Base-by-base conservation (phyloP, 2,113 vertebrate species). In the Crypturellus undulatus region DNA sequence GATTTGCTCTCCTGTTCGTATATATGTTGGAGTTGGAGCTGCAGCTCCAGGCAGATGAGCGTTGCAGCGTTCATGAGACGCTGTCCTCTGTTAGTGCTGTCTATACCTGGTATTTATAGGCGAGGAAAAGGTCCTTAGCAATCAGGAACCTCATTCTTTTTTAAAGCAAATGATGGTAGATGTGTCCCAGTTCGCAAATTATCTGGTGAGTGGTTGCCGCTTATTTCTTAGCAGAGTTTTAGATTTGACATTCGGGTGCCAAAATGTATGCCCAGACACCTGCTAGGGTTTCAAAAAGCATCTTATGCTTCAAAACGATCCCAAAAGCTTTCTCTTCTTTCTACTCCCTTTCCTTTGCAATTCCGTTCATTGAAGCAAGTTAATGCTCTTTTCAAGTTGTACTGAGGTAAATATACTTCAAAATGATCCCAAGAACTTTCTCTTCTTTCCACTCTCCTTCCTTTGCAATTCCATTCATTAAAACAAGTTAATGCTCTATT, bases 181-280 rank as follows among this genome's bases (percentile, higher is more conserved):
- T 88, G 18, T 90, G 90, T 73, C 82, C 71, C 26, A 62, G 3
- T 90, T 92, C 76, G 13, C 64, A 85, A 77, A 63, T 16, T 83
- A 45, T 43, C 68, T 77, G 62, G 71, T 69, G 38, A 87, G 30
- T 8, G 71, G 85, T 52, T 26, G 17, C 49, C 54, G 4, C n/a
- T 86, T 94, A 82, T 75, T 90, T 90, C 75, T 85, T 92, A 92
- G 83, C 19, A 54, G 40, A 85, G 45, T 45, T 88, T 75, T 84
- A 42, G 26, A 49, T 72, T 19, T 73, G 75, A 58, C 60, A 13
- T 45, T 51, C 52, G 40, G 40, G 59, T 82, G 67, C 30, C 30
- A 73, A 79, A 80, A 87, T 22, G 13, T 12, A 42, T 17, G 56
- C 38, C 45, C n/a, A 87, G 92, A 65, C 30, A 82, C 40, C 49